phyloP scores from a whole-genome alignment of 2,113 vertebrate species.

The Daubentonia madagascariensis region DNA sequence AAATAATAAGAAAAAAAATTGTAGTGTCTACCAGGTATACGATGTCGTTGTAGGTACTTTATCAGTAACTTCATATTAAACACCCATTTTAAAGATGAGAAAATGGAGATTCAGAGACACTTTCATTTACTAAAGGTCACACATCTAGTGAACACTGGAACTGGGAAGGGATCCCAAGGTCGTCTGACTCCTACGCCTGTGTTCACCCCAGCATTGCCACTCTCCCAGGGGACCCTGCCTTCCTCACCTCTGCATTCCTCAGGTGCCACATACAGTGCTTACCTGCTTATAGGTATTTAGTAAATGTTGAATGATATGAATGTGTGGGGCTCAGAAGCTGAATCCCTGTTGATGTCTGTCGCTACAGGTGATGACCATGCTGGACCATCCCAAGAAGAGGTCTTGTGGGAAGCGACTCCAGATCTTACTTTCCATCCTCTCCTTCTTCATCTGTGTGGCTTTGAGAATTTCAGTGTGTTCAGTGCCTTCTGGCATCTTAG shows the following conservation, averaged over 20 bases:
- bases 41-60: not conserved
- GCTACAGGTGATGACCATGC: constrained; percentile 94
- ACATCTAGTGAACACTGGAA: not conserved
- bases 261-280: too few relatives aligned
- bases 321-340: not conserved
- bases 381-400: constrained; percentile 93
- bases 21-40: not conserved
- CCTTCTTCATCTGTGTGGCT: constrained; percentile 89
- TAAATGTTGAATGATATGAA: not conserved
- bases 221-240: not conserved
- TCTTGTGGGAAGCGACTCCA: constrained; percentile 94
- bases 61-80: not conserved
- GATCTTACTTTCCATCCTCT: constrained; percentile 92
- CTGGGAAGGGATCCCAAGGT: not conserved
- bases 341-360: not conserved
- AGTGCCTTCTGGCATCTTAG: not conserved
- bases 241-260: not conserved
- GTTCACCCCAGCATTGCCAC: not conserved
- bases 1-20: not conserved
- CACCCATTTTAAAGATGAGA: not conserved
- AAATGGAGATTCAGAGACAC: not conserved
- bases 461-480: constrained; percentile 94
- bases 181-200: not conserved
- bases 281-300: not conserved
- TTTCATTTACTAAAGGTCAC: not conserved